Evolutionary conservation across 2,113 vertebrate genomes (phyloP), one percentile per base, ranked within the genome.

Genomic region (Hyperoodon ampullatus): DNA sequence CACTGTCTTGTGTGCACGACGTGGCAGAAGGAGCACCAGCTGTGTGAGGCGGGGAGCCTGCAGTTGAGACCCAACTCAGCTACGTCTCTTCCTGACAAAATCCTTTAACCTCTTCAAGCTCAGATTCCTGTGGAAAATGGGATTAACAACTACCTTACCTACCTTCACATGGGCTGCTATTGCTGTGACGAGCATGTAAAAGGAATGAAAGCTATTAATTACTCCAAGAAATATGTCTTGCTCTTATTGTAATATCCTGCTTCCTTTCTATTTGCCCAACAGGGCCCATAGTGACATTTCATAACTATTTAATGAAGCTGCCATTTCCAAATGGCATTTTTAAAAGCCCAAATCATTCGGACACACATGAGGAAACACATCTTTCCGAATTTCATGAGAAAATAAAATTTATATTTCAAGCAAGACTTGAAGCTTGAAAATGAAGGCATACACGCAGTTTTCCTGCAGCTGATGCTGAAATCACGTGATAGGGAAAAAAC

Each of bases 361-460:
- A 80, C 28, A 53, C 60, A 88, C 14, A 65, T 1, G 4, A 66
- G n/a, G 50, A 80, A 95, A 90, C 68, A 75, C 12, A 53, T 12
- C 9, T 90, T 21, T 94, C 42, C 53, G 70, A 61, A 93, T 78
- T 93, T 70, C 50, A 50, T 1, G 26, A 95, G 77, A 58, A 96
- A 85, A 94, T 9, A 66, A 95, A 61, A 35, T 88, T 90, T 55
- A 70, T 90, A 95, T 94, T 66, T 77, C 47, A 93, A 81, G 86
- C 21, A 72, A 84, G 90, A 33, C 83, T 53, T 83, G 58, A 82
- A 90, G n/a, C 55, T 82, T 65, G 66, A 55, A 93, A 93, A 88
- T 93, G 74, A 84, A 85, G 26, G n/a, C 18, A 66, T 14, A 6
- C 13, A 9, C 35, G 26, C 53, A 74, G 11, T 78, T 93, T 86